A percentile compares a stretch with the other conserved stretches of the same genome.
phyloP scores from a whole-genome alignment of 2,888 invertebrate genomes.

The Rotaria sp. region DNA sequence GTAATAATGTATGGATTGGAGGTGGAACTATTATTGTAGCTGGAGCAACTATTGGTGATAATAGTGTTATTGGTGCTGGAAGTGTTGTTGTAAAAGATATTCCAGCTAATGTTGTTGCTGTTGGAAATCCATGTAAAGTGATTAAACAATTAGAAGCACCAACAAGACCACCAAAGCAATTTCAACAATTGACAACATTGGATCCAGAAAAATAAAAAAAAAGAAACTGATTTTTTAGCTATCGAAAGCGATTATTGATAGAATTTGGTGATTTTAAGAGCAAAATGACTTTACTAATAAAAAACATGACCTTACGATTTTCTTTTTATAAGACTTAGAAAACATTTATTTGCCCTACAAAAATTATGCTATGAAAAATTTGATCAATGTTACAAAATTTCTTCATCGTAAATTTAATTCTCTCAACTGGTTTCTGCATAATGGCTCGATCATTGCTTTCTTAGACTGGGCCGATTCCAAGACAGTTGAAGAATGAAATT shows the following conservation, averaged over 20 bases:
- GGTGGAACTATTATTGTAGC: constrained; percentile 30
- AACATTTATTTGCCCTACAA: no score
- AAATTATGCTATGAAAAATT: no score
- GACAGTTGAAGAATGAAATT: no score
- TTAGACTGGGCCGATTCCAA: no score
- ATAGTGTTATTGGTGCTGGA: constrained; percentile 35
- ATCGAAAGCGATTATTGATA: no score
- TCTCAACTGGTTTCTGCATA: no score
- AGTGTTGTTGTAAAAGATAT: constrained; percentile 38
- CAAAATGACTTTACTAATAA: neutral
- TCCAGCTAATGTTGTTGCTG: constrained; percentile 31
- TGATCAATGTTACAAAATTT: no score
- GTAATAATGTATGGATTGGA: constrained; percentile 39
- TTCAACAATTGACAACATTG: neutral
- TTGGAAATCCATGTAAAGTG: constrained; percentile 37
- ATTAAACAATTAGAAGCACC: constrained; percentile 30
- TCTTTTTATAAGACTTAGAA: no score
- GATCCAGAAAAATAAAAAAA: neutral
- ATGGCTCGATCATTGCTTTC: no score
- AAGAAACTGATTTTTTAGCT: neutral
- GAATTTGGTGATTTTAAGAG: neutral
- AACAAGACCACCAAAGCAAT: neutral
- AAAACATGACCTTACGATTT: neutral
- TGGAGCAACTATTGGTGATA: constrained; percentile 35
- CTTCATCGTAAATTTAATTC: no score